Conservation (phyloP, 2,113 vertebrate species). For the Pomatostomus ruficeps region DNA sequence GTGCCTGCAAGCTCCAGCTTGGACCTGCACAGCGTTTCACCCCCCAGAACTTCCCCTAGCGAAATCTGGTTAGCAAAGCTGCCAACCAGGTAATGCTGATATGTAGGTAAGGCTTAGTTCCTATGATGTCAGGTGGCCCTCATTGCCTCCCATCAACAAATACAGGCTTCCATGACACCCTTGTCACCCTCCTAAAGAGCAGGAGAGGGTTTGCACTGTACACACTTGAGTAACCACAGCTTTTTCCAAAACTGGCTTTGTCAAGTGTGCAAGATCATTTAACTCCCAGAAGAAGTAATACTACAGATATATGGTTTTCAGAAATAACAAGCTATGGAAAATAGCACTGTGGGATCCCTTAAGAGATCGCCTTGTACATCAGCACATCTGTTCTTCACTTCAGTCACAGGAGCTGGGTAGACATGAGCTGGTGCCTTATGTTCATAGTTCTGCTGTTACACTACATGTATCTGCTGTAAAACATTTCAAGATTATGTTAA, state of each 20-base stretch:
- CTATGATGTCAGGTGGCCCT: background rate
- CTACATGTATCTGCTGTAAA: background rate
- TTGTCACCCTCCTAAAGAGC: background rate
- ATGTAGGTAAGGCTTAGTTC: background rate
- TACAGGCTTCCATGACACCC: background rate
- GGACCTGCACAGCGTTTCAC: background rate
- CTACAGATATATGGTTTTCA: background rate
- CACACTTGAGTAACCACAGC: background rate
- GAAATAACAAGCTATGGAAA: background rate
- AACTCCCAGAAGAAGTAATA: background rate
- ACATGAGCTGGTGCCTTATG: background rate
- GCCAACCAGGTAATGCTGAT: background rate
- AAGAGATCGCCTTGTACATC: background rate
- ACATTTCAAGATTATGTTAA: background rate
- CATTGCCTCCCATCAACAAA: background rate
- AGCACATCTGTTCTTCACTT: background rate
- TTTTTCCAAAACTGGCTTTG: background rate
- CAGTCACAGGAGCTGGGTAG: background rate
- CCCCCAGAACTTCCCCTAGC: fast-evolving
- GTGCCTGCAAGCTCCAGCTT: background rate
- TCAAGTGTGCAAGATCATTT: background rate
- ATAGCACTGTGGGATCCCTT: background rate
- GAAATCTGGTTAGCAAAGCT: background rate
- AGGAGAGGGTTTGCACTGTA: background rate
- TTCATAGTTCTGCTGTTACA: background rate